These are phyloP conservation scores for Adineta ricciae DNA, from an alignment of 2,888 invertebrate species.

Conservation along the genomic window DNA sequence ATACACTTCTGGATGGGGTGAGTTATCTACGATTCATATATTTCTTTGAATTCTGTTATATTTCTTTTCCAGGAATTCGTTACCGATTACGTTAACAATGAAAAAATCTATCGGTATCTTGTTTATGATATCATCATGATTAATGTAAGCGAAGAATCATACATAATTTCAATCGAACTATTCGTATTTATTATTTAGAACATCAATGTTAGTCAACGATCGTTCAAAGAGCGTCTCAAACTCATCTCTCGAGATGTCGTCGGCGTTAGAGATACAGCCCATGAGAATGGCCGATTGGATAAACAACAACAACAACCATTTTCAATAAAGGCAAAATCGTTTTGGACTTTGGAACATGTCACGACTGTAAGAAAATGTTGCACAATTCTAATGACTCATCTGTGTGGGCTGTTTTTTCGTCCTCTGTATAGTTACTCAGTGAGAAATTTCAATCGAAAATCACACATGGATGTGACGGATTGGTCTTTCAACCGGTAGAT, in stretches of 20 bases:
- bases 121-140: conserved; percentile 84
- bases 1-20: conserved; percentile 85
- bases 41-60: conserved; percentile 27
- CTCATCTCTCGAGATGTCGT: conserved; percentile 61
- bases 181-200: conserved; percentile 46
- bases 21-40: neutral
- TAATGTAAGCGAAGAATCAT: conserved; percentile 52
- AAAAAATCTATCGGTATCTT: conserved; percentile 71
- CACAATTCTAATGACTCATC: neutral
- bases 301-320: conserved; percentile 71
- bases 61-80: conserved; percentile 77
- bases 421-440: neutral
- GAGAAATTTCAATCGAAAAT: conserved; percentile 64
- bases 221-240: conserved; percentile 67
- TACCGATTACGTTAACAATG: conserved; percentile 68
- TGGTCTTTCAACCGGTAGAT: conserved; percentile 84
- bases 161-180: conserved; percentile 28
- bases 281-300: conserved; percentile 64
- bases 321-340: conserved; percentile 76
- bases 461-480: conserved; percentile 87
- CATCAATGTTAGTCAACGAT: conserved; percentile 63
- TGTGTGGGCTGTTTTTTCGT: neutral
- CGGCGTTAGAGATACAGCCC: conserved; percentile 61
- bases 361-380: conserved; percentile 40
- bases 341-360: conserved; percentile 64